These are phyloP conservation scores for Dromococcyx pavoninus DNA, from an alignment of 2,797 vertebrate species.

Conservation along the genomic window DNA sequence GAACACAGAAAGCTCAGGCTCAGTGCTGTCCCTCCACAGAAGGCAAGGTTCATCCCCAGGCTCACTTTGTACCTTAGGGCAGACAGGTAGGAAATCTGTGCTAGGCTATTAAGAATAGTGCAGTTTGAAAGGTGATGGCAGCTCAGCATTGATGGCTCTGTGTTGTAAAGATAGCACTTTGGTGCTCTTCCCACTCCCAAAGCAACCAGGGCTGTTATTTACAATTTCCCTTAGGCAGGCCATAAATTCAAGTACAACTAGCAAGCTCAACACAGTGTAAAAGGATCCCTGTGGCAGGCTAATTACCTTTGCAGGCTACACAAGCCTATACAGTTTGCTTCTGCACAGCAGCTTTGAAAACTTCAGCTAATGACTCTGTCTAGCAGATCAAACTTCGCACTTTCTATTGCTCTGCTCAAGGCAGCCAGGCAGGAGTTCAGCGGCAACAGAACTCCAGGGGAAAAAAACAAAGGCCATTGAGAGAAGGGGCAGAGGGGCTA, in stretches of 20 bases:
- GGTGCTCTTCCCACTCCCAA: neutral
- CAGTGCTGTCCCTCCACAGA: neutral
- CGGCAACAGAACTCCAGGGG: neutral
- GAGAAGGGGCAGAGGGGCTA: neutral
- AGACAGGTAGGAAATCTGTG: neutral
- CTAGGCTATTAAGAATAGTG: neutral
- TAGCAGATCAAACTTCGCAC: slow-evolving; percentile 10
- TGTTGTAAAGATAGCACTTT: neutral
- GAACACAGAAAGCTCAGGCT: rapidly evolving
- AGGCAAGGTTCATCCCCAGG: rapidly evolving
- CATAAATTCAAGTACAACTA: slow-evolving; percentile 38
- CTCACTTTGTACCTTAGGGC: neutral
- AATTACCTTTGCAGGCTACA: slow-evolving; percentile 31
- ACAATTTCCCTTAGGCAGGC: neutral
- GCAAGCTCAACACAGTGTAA: neutral
- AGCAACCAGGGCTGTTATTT: neutral
- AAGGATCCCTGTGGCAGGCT: neutral
- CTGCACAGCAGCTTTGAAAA: neutral
- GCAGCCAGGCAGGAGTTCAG: neutral
- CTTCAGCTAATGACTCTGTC: neutral
- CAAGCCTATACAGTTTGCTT: neutral
- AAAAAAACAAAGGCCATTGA: slow-evolving; percentile 8
- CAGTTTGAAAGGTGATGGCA: neutral
- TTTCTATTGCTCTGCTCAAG: neutral
- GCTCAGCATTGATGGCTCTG: neutral